Base-by-base conservation (phyloP, 2,888 invertebrate species). In the Ferdinandea cuprea region DNA sequence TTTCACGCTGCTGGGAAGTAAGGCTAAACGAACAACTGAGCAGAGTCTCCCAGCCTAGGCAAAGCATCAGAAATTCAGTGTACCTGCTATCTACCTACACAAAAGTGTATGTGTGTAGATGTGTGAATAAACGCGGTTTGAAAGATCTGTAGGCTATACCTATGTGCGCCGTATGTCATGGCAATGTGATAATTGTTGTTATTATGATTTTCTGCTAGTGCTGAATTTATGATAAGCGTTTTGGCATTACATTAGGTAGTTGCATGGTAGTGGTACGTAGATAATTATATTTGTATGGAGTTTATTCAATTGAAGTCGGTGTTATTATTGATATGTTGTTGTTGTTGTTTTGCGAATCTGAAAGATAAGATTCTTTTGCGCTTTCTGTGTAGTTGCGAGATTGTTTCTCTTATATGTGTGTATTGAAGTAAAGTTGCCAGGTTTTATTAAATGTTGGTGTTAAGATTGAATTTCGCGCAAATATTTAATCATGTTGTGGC, bases 151-250 rank as follows among this genome's bases (percentile, higher is more conserved):
- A 7, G 17, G 44, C 15, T 50, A 25, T 25, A 25, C 25, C 25
- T 25, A 25, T n/a, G 63, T 17, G 8, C 28, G 32, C 13, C 30
- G n/a, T 50, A 40, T 28, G 28, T 37, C 28, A 40, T 35, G 35
- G 21, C 32, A 32, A 63, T 40, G 28, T 37, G 50, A 50, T 56
- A 30, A 42, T 74, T 68, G 46, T 56, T 15, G 44, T 68, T 79
- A 46, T 74, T 68, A 61, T 74, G 68, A 56, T 61, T 66, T 58
- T 42, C 11, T 68, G 54, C 52, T 28, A 28, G 54, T 21, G 50
- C 66, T 81, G 59, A 81, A 81, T 81, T 71, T 77, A 66, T 81
- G 77, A 81, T 81, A 81, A 81, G 77, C 65, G 13, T 21, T 40
- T 13, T 21, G 19, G 25, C 6, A 2, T 37, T 56, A 59, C 50